phyloP scores from a whole-genome alignment of 1,140 invertebrate genomes.

The Leguminivora glycinivorella region DNA sequence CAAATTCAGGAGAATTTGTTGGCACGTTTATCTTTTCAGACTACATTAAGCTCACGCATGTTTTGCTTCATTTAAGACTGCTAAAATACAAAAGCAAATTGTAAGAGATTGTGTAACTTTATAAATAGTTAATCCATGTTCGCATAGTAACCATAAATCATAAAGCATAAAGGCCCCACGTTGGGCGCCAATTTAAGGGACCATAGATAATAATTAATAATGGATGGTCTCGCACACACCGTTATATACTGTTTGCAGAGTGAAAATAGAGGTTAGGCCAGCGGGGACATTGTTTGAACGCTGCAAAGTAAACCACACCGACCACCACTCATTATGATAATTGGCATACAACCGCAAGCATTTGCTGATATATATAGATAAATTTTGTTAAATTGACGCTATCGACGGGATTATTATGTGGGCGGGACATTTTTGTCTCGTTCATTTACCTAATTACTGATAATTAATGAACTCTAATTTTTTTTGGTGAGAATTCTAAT shows the following conservation, averaged over 20 bases:
- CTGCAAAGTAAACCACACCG: constrained; percentile 53
- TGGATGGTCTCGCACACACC: constrained; percentile 19
- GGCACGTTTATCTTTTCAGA: neutral
- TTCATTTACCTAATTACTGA: neutral
- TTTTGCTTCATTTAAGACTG: neutral
- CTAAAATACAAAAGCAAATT: constrained; percentile 13
- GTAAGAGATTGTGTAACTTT: neutral
- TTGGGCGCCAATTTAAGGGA: constrained; percentile 26
- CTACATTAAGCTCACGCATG: constrained; percentile 6
- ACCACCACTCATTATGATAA: constrained; percentile 58
- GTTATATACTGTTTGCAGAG: constrained; percentile 26
- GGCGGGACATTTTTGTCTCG: neutral
- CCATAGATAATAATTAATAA: constrained; percentile 29
- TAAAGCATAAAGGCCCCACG: neutral
- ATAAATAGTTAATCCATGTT: neutral
- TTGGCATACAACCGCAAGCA: constrained; percentile 48
- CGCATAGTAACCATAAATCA: neutral
- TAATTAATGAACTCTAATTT: too few relatives aligned
- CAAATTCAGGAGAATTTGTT: neutral
- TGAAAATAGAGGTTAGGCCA: constrained; percentile 25
- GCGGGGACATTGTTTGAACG: constrained; percentile 41
- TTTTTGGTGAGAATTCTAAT: too few relatives aligned
- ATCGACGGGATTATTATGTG: neutral
- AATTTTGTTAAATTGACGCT: constrained; percentile 33
- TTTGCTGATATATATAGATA: constrained; percentile 40